Conservation (phyloP, 2,797 vertebrate genomes). For the Anomalospiza imberbis region DNA sequence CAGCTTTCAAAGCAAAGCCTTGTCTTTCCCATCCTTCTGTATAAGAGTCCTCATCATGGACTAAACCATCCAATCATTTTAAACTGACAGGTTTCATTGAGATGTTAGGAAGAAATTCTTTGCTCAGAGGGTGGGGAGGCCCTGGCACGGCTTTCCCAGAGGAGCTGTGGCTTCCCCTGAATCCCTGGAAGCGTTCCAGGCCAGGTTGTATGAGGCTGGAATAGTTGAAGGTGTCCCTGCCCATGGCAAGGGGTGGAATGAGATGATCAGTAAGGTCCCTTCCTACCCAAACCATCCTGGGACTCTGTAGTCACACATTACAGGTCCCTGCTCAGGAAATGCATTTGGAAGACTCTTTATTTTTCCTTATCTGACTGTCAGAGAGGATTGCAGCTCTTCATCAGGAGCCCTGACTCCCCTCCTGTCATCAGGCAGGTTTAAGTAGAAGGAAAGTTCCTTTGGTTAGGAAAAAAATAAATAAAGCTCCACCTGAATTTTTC, state of each 20-base stretch:
- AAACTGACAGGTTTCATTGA: neutral
- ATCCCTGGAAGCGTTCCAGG: neutral
- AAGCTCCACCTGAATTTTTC: neutral
- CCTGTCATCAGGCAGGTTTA: neutral
- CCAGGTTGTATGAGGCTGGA: rapidly evolving
- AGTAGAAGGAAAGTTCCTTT: neutral
- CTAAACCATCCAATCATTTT: neutral
- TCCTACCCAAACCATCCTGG: neutral
- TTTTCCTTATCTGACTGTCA: neutral
- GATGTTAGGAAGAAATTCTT: neutral
- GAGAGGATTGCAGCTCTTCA: neutral
- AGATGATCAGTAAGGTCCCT: neutral
- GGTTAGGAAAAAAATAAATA: neutral
- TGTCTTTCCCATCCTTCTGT: neutral
- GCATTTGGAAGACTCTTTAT: neutral
- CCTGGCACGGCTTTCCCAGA: neutral
- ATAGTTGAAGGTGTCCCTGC: rapidly evolving
- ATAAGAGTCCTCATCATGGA: rapidly evolving
- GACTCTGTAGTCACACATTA: neutral
- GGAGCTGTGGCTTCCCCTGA: neutral
- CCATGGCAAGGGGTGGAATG: rapidly evolving
- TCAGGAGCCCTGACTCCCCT: neutral
- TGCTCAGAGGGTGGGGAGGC: rapidly evolving
- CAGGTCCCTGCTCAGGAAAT: neutral
- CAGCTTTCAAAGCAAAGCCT: neutral